Conservation (phyloP, 2,113 vertebrate genomes). For the Seriola quinqueradiata region DNA sequence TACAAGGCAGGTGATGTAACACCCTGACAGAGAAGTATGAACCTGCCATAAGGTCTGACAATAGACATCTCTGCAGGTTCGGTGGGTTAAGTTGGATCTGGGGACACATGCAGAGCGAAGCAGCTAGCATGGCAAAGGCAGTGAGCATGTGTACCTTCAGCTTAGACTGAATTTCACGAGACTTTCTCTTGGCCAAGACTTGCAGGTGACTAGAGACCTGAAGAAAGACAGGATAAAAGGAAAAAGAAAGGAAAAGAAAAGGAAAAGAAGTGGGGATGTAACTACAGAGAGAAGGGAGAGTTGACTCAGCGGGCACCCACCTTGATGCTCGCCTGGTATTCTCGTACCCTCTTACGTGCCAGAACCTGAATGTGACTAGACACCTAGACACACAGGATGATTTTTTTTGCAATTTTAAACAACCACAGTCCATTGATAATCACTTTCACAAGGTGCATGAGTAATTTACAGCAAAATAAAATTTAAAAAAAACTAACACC, state of each 20-base stretch:
- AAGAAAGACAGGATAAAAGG: constrained; percentile 76
- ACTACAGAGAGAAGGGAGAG: constrained; percentile 84
- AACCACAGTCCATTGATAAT: not conserved
- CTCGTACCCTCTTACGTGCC: constrained; percentile 98
- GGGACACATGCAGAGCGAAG: constrained; percentile 58
- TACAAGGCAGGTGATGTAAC: not conserved
- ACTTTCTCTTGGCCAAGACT: constrained; percentile 98
- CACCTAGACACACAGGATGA: constrained; percentile 87
- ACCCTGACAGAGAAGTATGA: constrained; percentile 1
- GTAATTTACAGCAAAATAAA: not conserved
- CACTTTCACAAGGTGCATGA: not conserved
- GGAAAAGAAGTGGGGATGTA: constrained; percentile 73
- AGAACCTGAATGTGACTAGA: constrained; percentile 99
- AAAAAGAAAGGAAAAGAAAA: constrained; percentile 75
- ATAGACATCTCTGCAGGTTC: not conserved
- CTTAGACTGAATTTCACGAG: constrained; percentile 98
- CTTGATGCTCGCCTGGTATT: constrained; percentile 99
- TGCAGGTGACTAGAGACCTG: constrained; percentile 99
- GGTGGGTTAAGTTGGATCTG: constrained; percentile 6
- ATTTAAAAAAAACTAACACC: not conserved
- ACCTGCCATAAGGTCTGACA: not conserved
- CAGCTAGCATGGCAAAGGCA: constrained; percentile 46
- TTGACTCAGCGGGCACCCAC: constrained; percentile 86
- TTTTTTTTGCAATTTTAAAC: constrained; percentile 26
- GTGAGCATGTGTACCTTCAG: constrained; percentile 89